These are phyloP conservation scores for Chelon auratus DNA, from an alignment of 2,797 vertebrate species.

Conservation along the genomic window DNA sequence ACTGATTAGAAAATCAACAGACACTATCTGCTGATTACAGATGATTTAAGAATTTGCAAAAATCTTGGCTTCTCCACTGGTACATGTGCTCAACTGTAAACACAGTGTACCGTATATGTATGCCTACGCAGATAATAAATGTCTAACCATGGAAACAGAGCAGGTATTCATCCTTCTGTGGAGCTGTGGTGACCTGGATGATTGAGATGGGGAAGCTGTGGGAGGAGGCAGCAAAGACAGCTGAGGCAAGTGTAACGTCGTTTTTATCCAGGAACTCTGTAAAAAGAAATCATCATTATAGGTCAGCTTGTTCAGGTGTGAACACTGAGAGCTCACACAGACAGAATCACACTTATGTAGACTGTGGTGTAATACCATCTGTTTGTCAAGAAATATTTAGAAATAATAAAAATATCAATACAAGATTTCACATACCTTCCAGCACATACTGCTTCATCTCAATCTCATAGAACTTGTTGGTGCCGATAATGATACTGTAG, in stretches of 20 bases:
- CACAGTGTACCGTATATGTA: neutral
- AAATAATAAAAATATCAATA: slow-evolving; percentile 1
- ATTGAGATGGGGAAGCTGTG: slow-evolving; percentile 99
- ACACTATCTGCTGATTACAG: neutral
- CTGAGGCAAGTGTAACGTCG: slow-evolving; percentile 94
- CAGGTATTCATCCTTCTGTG: slow-evolving; percentile 96
- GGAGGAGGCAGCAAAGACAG: slow-evolving; percentile 94
- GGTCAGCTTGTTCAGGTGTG: slow-evolving; percentile 16
- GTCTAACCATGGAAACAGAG: slow-evolving; percentile 96
- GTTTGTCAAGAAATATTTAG: slow-evolving; percentile 3
- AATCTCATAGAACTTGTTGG: slow-evolving; percentile 99
- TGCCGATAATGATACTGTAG: slow-evolving; percentile 98
- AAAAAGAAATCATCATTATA: slow-evolving; percentile 24
- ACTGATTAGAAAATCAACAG: neutral
- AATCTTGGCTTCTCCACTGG: neutral
- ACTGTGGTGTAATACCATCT: slow-evolving; percentile 22
- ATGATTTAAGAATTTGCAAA: neutral
- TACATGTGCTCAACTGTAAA: neutral
- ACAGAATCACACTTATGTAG: slow-evolving; percentile 17
- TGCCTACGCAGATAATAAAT: slow-evolving; percentile 9
- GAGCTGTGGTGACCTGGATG: slow-evolving; percentile 93
- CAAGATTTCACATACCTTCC: slow-evolving; percentile 86
- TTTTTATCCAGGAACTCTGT: slow-evolving; percentile 99
- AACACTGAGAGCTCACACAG: slow-evolving; percentile 4
- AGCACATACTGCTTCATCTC: slow-evolving; percentile 99